These are phyloP conservation scores for Sipha maydis DNA, from an alignment of 2,888 invertebrate genomes.

Conservation along the genomic window DNA sequence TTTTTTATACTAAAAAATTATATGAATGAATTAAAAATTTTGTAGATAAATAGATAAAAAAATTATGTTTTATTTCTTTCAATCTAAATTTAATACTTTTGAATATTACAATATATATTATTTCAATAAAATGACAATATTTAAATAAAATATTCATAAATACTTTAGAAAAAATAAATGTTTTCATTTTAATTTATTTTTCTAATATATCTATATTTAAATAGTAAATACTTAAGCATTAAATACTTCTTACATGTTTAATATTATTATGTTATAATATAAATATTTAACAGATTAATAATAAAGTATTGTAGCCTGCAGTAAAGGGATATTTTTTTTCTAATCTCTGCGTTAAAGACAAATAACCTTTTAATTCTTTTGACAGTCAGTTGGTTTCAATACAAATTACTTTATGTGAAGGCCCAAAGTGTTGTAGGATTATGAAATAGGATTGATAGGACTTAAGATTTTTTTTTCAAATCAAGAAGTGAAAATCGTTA, in stretches of 20 bases:
- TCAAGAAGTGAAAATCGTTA: slow-evolving; percentile 46
- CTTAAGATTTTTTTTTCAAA: slow-evolving; percentile 42
- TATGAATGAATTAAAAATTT: background rate
- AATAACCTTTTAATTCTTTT: slow-evolving; percentile 51
- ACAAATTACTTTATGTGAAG: slow-evolving; percentile 28
- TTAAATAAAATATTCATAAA: too few relatives aligned
- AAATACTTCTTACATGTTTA: background rate
- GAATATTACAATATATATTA: too few relatives aligned
- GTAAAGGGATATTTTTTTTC: background rate
- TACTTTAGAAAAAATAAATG: too few relatives aligned
- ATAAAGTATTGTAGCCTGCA: background rate
- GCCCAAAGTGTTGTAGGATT: slow-evolving; percentile 48
- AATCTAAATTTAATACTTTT: too few relatives aligned
- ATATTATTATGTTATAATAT: background rate
- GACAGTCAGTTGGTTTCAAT: slow-evolving; percentile 39
- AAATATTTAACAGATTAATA: too few relatives aligned
- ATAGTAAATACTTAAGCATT: background rate
- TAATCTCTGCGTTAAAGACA: slow-evolving; percentile 29
- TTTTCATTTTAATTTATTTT: too few relatives aligned
- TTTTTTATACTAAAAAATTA: too few relatives aligned
- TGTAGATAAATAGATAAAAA: background rate
- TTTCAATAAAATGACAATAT: too few relatives aligned
- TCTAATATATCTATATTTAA: too few relatives aligned
- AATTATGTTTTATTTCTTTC: too few relatives aligned
- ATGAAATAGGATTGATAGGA: slow-evolving; percentile 38